These are phyloP conservation scores for Antitype chi DNA, from an alignment of 2,888 invertebrate genomes.

Conservation along the genomic window DNA sequence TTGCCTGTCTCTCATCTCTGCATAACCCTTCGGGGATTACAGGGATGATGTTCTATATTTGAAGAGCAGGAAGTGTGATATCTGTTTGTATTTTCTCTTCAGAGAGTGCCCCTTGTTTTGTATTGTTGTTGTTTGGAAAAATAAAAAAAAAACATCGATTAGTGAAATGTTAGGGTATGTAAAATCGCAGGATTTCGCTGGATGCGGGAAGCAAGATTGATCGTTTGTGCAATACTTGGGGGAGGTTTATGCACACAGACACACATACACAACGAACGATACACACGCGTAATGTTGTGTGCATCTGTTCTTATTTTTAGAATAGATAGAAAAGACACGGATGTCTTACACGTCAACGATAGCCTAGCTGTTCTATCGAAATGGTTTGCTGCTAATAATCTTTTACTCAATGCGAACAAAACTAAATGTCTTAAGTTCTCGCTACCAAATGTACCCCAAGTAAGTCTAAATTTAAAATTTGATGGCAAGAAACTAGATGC, in stretches of 20 bases:
- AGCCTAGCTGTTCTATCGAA: too few relatives aligned
- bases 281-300: background rate
- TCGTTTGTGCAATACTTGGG: background rate
- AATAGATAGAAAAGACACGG: too few relatives aligned
- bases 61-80: conserved; percentile 1
- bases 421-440: too few relatives aligned
- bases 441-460: too few relatives aligned
- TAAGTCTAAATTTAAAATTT: too few relatives aligned
- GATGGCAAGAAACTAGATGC: too few relatives aligned
- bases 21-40: background rate
- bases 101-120: background rate
- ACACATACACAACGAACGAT: background rate
- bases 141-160: background rate
- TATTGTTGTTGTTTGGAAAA: background rate
- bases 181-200: too few relatives aligned
- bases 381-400: too few relatives aligned
- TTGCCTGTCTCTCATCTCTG: background rate
- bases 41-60: background rate
- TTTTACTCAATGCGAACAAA: too few relatives aligned
- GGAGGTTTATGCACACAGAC: background rate
- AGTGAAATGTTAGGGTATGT: background rate
- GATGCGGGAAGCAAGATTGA: background rate
- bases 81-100: conserved; percentile 26
- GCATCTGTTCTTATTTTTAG: too few relatives aligned
- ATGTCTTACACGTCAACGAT: too few relatives aligned